Base-by-base conservation (phyloP, 2,797 vertebrate species). In the Coranthus polyacanthus region DNA sequence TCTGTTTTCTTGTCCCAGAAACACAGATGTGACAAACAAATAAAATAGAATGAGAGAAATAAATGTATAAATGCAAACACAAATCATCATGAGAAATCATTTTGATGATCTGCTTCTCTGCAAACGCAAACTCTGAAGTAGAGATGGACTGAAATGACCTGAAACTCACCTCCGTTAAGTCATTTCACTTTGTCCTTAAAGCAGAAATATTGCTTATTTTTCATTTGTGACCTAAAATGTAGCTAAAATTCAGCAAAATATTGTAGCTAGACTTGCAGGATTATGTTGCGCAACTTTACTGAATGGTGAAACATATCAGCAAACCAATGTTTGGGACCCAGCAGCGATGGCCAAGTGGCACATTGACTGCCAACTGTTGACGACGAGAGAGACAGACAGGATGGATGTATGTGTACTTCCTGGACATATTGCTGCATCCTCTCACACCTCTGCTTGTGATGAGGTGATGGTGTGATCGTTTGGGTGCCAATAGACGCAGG, bases 381-480 rank as follows among this genome's bases (percentile, higher is more conserved):
- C 60, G 47, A 61, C 44, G 41, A 67, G 24, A 67, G 24, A 53
- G 66, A 44, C 50, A 22, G 26, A 16, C 26, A 61, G 54, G 50
- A 64, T 57, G 76, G 61, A 79, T 54, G 52, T 24, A 41, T 58
- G 62, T 73, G 69, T 62, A 78, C 86, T 86, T 86, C 82, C 86
- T 83, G 88, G 73, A 88, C 86, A 82, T 77, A 82, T 72, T 80
- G 81, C 85, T 78, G 70, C 81, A 72, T 88, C 79, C 77, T 63
- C 72, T 91, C 87, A 89, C 90, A 87, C 86, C 68, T 87, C 71
- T 79, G 80, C 59, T 68, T 72, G 80, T 67, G 72, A 83, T 77
- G 72, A 82, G 68, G 60, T 44, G 53, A 73, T 58, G 53, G 59
- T 66, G 65, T 70, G 70, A 68, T 67, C 32, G 16, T 36, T 74